A percentile compares a stretch with the other conserved stretches of the same genome.
These are phyloP conservation scores for Tolmerus cingulatus DNA, from an alignment of 2,888 invertebrate species.

Conservation along the genomic window DNA sequence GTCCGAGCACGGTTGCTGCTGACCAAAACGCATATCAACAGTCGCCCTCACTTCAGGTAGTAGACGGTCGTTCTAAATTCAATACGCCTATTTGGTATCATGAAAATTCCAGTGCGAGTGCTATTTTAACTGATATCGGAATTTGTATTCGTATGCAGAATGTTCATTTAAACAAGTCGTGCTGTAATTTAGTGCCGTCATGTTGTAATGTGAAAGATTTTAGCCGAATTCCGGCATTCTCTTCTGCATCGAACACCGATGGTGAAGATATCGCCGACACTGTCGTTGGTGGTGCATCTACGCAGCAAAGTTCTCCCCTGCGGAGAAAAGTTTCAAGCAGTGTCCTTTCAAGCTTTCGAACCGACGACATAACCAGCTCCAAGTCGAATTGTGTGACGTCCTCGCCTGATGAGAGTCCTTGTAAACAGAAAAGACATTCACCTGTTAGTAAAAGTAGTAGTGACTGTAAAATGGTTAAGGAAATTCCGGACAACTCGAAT, in stretches of 20 bases:
- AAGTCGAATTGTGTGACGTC: neutral
- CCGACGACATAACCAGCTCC: neutral
- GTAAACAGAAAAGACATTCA: neutral
- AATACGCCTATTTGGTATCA: neutral
- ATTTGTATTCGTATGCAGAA: conserved; percentile 51
- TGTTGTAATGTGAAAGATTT: conserved; percentile 47
- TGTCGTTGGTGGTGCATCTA: neutral
- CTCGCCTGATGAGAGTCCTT: neutral
- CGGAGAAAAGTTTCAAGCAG: neutral
- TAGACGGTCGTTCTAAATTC: conserved; percentile 5
- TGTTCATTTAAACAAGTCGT: conserved; percentile 45
- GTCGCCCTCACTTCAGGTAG: neutral
- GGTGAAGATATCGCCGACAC: neutral
- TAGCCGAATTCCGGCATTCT: conserved; percentile 5
- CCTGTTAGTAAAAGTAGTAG: neutral
- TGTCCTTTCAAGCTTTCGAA: neutral
- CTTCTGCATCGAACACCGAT: neutral
- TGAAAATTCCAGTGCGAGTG: conserved; percentile 42
- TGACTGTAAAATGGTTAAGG: neutral
- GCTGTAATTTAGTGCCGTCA: conserved; percentile 40
- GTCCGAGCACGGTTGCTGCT: neutral
- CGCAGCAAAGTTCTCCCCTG: neutral
- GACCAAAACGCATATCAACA: neutral
- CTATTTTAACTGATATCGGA: conserved; percentile 49
- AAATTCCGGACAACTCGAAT: neutral